phyloP scores from a whole-genome alignment of 2,888 invertebrate species.

The Alviniconcha strummeri region DNA sequence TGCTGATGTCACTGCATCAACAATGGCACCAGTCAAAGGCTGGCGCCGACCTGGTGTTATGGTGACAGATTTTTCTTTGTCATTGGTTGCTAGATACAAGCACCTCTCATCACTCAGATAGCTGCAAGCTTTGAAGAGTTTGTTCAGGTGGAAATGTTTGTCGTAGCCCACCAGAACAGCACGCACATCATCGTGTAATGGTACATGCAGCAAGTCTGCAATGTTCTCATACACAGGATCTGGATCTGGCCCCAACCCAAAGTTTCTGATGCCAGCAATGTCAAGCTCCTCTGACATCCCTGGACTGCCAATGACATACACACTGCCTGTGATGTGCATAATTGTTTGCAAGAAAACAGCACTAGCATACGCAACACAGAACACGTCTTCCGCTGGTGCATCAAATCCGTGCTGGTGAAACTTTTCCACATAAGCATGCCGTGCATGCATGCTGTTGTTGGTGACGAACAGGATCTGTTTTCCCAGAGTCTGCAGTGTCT shows the following conservation, averaged over 20 bases:
- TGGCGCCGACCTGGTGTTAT: slow-evolving; percentile 45
- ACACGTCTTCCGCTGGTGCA: slow-evolving; percentile 80
- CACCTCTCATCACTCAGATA: slow-evolving; percentile 88
- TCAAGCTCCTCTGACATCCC: slow-evolving; percentile 90
- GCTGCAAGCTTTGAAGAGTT: slow-evolving; percentile 92
- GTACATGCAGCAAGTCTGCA: slow-evolving; percentile 47
- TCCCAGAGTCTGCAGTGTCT: slow-evolving; percentile 45
- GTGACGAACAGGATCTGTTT: slow-evolving; percentile 61
- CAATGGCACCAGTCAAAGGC: slow-evolving; percentile 60
- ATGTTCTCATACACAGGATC: slow-evolving; percentile 49
- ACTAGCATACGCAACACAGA: slow-evolving; percentile 86
- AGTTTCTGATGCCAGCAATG: slow-evolving; percentile 83
- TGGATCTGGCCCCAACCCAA: slow-evolving; percentile 79
- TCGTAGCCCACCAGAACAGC: slow-evolving; percentile 97
- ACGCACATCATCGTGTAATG: slow-evolving; percentile 77
- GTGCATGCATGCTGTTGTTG: slow-evolving; percentile 60
- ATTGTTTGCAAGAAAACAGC: slow-evolving; percentile 85
- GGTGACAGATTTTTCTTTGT: slow-evolving; percentile 51
- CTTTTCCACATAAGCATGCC: slow-evolving; percentile 50
- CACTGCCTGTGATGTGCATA: slow-evolving; percentile 82
- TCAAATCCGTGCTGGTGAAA: slow-evolving; percentile 56
- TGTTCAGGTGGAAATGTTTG: slow-evolving; percentile 91
- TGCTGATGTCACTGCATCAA: slow-evolving; percentile 51
- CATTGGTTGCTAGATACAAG: slow-evolving; percentile 91
- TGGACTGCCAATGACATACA: slow-evolving; percentile 86